These are phyloP conservation scores for Drosophila neonasuta DNA, from an alignment of 2,888 invertebrate species.

Conservation along the genomic window DNA sequence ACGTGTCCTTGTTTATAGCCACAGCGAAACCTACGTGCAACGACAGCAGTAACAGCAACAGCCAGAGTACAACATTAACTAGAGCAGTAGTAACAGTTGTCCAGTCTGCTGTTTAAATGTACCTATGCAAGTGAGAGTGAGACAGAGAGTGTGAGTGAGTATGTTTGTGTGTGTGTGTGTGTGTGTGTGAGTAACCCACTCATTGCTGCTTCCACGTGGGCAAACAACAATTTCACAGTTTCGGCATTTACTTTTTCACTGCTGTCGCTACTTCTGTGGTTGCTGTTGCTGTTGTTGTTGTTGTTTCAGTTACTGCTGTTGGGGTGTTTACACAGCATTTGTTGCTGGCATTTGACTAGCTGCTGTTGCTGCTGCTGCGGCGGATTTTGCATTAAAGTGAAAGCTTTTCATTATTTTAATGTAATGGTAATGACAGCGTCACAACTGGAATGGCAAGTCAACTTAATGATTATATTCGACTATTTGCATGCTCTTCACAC, in stretches of 20 bases:
- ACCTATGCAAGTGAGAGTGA: slow-evolving; percentile 2
- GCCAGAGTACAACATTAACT: slow-evolving; percentile 23
- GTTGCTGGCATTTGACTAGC: slow-evolving; percentile 43
- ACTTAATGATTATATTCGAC: slow-evolving; percentile 31
- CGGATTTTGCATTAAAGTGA: slow-evolving; percentile 55
- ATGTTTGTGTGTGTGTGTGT: not conserved
- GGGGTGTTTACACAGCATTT: slow-evolving; percentile 20
- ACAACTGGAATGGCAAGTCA: slow-evolving; percentile 21
- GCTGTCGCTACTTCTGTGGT: slow-evolving; percentile 8
- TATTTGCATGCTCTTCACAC: slow-evolving; percentile 15
- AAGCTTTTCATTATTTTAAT: slow-evolving; percentile 61
- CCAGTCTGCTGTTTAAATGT: slow-evolving; percentile 10
- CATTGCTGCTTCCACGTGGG: slow-evolving; percentile 13
- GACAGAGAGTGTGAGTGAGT: slow-evolving; percentile 10
- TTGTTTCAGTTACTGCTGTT: slow-evolving; percentile 13
- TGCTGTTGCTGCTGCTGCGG: not conserved
- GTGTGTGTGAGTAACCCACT: slow-evolving; percentile 12
- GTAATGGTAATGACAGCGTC: slow-evolving; percentile 37
- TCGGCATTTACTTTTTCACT: slow-evolving; percentile 31
- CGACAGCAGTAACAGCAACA: slow-evolving; percentile 1
- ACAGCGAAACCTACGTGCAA: slow-evolving; percentile 44
- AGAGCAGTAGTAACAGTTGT: slow-evolving; percentile 23
- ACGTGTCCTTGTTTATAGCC: slow-evolving; percentile 70
- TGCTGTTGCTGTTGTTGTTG: slow-evolving; percentile 12
- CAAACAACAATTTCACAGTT: slow-evolving; percentile 37